These are phyloP conservation scores for Antedon bifida DNA, from an alignment of 35 echinoderm and acorn worm species.

Conservation along the genomic window DNA sequence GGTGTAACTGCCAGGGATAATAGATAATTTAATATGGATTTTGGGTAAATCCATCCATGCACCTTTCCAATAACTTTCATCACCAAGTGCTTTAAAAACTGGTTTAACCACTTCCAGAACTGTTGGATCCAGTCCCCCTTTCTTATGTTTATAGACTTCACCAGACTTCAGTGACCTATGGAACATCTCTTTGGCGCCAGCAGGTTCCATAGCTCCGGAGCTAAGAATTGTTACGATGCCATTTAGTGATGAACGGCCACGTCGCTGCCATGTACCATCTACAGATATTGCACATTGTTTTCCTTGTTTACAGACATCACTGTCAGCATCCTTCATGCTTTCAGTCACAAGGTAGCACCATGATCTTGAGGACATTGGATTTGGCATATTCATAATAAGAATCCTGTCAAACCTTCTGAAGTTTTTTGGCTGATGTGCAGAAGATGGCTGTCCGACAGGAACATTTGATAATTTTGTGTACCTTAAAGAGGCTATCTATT, in stretches of 20 bases:
- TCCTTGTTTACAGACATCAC: no score
- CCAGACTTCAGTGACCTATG: neutral
- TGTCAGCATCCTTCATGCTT: no score
- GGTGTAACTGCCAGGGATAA: neutral
- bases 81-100: neutral
- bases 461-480: neutral
- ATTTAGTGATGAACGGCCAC: no score
- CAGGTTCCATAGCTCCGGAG: conserved; percentile 9
- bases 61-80: neutral
- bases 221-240: neutral
- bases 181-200: conserved; percentile 15
- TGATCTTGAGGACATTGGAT: neutral
- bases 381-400: neutral
- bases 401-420: neutral
- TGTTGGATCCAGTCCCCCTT: conserved; percentile 22
- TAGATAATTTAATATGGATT: neutral
- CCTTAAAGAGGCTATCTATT: no score
- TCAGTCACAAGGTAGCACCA: neutral
- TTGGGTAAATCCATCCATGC: neutral
- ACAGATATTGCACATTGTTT: no score
- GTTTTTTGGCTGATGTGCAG: neutral
- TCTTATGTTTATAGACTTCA: conserved; percentile 15
- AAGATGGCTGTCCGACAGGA: neutral
- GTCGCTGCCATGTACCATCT: no score
- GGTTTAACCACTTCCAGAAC: neutral